Conservation (phyloP, 2,113 vertebrate genomes). For the Siniperca knerii region DNA sequence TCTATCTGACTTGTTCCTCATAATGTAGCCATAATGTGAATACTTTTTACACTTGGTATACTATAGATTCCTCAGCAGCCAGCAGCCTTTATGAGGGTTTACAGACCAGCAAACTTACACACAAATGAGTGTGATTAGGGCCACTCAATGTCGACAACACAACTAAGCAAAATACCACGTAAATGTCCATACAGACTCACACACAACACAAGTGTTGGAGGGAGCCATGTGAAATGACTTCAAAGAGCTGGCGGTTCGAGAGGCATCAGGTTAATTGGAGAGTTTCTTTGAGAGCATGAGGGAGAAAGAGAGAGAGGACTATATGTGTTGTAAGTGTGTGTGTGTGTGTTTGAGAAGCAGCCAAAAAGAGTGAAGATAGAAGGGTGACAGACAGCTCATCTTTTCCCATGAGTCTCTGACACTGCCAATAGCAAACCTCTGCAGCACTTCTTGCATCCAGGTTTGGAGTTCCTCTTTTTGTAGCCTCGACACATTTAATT, state of each 20-base stretch:
- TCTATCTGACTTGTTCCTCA: neutral
- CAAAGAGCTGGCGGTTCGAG: conserved; percentile 26
- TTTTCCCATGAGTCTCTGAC: conserved; percentile 53
- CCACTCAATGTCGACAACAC: conserved; percentile 16
- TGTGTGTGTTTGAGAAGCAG: conserved; percentile 39
- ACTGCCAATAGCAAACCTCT: conserved; percentile 25
- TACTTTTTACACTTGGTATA: neutral
- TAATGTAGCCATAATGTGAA: neutral
- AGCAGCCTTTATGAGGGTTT: conserved; percentile 2
- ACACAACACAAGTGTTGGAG: conserved; percentile 5
- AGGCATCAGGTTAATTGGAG: conserved; percentile 70
- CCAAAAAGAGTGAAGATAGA: conserved; percentile 19
- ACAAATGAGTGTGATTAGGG: neutral
- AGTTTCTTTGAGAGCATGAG: conserved; percentile 60
- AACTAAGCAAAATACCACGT: neutral
- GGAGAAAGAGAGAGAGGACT: conserved; percentile 25
- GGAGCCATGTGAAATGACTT: conserved; percentile 51
- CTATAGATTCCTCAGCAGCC: conserved; percentile 1
- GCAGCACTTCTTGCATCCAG: conserved; percentile 32
- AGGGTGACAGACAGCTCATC: conserved; percentile 51
- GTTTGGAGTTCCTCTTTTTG: conserved; percentile 26
- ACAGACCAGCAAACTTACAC: neutral
- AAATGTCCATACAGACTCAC: conserved; percentile 28
- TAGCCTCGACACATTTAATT: conserved; percentile 22
- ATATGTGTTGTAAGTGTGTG: conserved; percentile 4